Conservation (phyloP, 2,797 vertebrate genomes). For the Aythya fuligula region DNA sequence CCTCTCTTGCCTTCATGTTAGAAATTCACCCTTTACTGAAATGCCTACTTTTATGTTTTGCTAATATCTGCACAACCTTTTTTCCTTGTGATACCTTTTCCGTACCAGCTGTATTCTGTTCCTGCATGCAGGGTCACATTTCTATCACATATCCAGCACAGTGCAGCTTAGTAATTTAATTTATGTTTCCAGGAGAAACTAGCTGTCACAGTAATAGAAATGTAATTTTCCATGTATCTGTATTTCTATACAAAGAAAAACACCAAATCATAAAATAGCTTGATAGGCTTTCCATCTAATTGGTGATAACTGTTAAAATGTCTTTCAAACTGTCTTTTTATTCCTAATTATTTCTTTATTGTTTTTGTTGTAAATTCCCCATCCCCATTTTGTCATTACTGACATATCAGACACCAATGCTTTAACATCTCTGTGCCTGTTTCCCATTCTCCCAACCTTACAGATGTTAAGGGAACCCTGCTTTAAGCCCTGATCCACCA, state of each 20-base stretch:
- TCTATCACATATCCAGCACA: neutral
- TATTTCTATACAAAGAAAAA: neutral
- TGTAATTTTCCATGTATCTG: neutral
- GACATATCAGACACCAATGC: neutral
- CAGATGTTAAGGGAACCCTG: neutral
- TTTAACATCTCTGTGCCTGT: neutral
- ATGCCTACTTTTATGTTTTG: neutral
- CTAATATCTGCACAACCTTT: neutral
- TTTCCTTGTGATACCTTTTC: neutral
- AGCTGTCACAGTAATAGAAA: neutral
- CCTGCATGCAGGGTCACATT: neutral
- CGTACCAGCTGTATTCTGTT: neutral
- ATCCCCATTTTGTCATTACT: neutral
- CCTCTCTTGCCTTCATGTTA: neutral
- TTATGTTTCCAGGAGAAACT: neutral
- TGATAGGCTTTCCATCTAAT: neutral
- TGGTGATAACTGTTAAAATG: neutral
- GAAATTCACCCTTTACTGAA: neutral
- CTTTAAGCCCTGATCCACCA: neutral
- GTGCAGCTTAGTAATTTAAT: neutral
- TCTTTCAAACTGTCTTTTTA: neutral
- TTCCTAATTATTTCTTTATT: neutral
- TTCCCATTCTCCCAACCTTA: neutral
- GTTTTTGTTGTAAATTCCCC: neutral
- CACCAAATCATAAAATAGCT: neutral